A percentile compares a stretch with the other conserved stretches of the same genome.
Conservation (phyloP, 2,113 vertebrate species). For the Scomber colias region DNA sequence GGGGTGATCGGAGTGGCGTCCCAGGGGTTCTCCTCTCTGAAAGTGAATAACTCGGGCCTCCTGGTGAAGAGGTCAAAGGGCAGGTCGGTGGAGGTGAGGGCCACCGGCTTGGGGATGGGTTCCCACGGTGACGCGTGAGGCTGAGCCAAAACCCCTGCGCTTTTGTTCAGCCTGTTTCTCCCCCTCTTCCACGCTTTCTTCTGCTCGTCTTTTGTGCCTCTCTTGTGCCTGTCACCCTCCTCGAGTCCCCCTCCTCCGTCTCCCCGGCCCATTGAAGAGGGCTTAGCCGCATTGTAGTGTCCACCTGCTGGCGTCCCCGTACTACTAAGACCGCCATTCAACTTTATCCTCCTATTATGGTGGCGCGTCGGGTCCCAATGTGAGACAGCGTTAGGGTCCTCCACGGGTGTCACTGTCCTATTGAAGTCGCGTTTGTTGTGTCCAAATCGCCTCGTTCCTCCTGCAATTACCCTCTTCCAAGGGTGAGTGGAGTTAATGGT, state of each 20-base stretch:
- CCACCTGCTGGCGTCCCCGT: slow-evolving; percentile 81
- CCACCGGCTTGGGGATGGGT: slow-evolving; percentile 83
- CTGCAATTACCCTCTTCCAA: slow-evolving; percentile 50
- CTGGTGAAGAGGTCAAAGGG: slow-evolving; percentile 82
- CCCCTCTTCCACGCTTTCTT: slow-evolving; percentile 79
- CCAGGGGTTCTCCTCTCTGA: slow-evolving; percentile 83
- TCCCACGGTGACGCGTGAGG: slow-evolving; percentile 76
- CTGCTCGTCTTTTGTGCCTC: slow-evolving; percentile 81
- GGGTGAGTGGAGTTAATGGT: slow-evolving; percentile 65
- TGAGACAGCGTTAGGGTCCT: slow-evolving; percentile 62
- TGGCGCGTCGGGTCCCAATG: slow-evolving; percentile 72
- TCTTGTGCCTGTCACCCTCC: slow-evolving; percentile 76
- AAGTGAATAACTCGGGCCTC: slow-evolving; percentile 78
- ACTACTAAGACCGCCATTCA: slow-evolving; percentile 72
- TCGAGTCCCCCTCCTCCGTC: slow-evolving; percentile 52
- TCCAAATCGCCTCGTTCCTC: slow-evolving; percentile 54
- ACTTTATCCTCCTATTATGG: slow-evolving; percentile 80
- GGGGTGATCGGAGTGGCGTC: slow-evolving; percentile 86
- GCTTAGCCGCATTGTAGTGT: slow-evolving; percentile 78
- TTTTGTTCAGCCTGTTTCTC: slow-evolving; percentile 75
- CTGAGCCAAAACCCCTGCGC: slow-evolving; percentile 56
- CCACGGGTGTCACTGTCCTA: slow-evolving; percentile 63
- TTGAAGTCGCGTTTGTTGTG: slow-evolving; percentile 67
- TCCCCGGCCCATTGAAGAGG: slow-evolving; percentile 63
- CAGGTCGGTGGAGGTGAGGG: slow-evolving; percentile 88